Percentiles rank a stretch among this genome's conserved stretches.
These are phyloP conservation scores for Torymus tubicola DNA, from an alignment of 2,888 invertebrate species.

Conservation along the genomic window DNA sequence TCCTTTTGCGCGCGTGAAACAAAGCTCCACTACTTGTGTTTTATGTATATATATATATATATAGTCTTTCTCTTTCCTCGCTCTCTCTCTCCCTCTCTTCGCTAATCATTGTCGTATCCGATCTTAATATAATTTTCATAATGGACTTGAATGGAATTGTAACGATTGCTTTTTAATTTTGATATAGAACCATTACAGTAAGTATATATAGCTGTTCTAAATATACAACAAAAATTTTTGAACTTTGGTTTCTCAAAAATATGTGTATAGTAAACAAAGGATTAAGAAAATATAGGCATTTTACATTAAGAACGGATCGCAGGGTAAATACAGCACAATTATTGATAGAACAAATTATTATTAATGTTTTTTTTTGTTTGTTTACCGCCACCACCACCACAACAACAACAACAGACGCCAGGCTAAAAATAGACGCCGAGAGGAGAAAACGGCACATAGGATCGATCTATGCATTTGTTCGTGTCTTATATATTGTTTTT, in stretches of 20 bases:
- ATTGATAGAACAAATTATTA: background rate
- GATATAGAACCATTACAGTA: too few species aligned
- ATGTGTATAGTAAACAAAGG: too few species aligned
- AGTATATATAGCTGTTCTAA: too few species aligned
- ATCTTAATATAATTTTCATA: slow-evolving; percentile 40
- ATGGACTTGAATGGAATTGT: too few species aligned
- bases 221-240: too few species aligned
- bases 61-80: slow-evolving; percentile 51
- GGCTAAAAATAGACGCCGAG: slow-evolving; percentile 49
- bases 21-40: slow-evolving; percentile 23
- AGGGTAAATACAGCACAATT: slow-evolving; percentile 44
- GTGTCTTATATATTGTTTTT: background rate
- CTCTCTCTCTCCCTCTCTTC: slow-evolving; percentile 58
- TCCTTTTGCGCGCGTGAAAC: slow-evolving; percentile 22
- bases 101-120: slow-evolving; percentile 39
- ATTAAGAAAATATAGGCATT: too few species aligned
- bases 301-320: slow-evolving; percentile 48
- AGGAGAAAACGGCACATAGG: slow-evolving; percentile 43
- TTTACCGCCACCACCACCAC: slow-evolving; percentile 59
- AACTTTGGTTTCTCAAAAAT: too few species aligned
- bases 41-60: too few species aligned
- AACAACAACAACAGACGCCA: slow-evolving; percentile 57
- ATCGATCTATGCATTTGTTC: slow-evolving; percentile 46
- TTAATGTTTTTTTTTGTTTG: slow-evolving; percentile 14
- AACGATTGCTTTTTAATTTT: too few species aligned